phyloP scores from a whole-genome alignment of 2,113 vertebrate genomes.

The Turnix velox region DNA sequence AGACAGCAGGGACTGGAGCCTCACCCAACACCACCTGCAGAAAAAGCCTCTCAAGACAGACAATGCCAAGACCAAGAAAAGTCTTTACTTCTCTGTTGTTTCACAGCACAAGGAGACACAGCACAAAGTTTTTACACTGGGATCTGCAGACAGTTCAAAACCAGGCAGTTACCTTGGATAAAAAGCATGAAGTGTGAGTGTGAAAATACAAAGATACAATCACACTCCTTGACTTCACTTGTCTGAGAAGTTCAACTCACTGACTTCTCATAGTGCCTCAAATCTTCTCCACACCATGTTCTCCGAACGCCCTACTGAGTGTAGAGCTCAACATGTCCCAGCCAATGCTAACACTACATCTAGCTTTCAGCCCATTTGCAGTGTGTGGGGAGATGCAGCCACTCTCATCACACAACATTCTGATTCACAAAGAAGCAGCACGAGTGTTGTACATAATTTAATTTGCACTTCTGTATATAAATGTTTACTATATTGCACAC shows the following conservation, averaged over 20 bases:
- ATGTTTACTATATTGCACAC: slow-evolving; percentile 71
- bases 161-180: slow-evolving; percentile 28
- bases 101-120: slow-evolving; percentile 52
- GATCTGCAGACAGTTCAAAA: slow-evolving; percentile 48
- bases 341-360: background rate
- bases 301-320: background rate
- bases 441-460: slow-evolving; percentile 71
- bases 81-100: slow-evolving; percentile 59
- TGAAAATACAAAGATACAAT: slow-evolving; percentile 38
- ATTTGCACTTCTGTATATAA: slow-evolving; percentile 71
- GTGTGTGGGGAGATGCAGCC: background rate
- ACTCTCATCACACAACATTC: slow-evolving; percentile 10
- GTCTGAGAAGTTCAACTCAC: background rate
- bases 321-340: background rate
- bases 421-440: slow-evolving; percentile 64
- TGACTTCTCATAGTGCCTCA: background rate
- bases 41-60: slow-evolving; percentile 59
- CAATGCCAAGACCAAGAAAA: slow-evolving; percentile 47
- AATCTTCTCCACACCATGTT: background rate
- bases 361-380: background rate
- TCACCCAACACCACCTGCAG: slow-evolving; percentile 1
- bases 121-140: slow-evolving; percentile 48
- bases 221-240: background rate
- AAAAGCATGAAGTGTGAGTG: background rate
- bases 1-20: background rate